Percentiles rank a stretch among this genome's conserved stretches.
These are phyloP conservation scores for Mus caroli DNA, from an alignment of 2,797 vertebrate genomes.

Conservation along the genomic window DNA sequence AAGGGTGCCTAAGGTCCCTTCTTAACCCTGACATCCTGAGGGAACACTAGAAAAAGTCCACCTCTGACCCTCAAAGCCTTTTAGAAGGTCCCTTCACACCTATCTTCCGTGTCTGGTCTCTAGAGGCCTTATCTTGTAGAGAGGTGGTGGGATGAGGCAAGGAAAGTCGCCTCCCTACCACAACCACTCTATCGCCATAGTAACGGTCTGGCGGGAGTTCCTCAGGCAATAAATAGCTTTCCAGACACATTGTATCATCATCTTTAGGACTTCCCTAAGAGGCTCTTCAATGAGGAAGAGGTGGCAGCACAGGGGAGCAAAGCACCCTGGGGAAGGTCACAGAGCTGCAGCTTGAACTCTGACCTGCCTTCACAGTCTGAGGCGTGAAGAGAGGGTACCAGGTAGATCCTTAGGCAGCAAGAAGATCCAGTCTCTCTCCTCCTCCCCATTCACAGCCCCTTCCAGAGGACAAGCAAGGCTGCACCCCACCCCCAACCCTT, in stretches of 20 bases:
- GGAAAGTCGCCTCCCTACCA: neutral
- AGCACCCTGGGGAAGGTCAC: neutral
- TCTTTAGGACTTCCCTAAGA: neutral
- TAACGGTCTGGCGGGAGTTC: accelerated
- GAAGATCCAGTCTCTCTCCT: neutral
- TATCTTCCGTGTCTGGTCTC: too few relatives aligned
- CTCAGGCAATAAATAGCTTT: accelerated
- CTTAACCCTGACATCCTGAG: neutral
- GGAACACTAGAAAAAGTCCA: neutral
- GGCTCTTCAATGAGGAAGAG: neutral
- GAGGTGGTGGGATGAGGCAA: neutral
- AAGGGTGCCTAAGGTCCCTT: neutral
- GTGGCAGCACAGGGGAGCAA: neutral
- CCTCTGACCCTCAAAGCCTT: neutral
- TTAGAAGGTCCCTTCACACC: accelerated
- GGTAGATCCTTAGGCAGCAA: neutral
- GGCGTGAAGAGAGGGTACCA: neutral
- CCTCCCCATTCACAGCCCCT: neutral
- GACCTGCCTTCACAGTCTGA: neutral
- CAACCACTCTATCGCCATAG: neutral
- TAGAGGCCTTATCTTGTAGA: neutral
- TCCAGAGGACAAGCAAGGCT: neutral
- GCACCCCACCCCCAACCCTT: too few relatives aligned
- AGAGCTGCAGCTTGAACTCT: neutral
- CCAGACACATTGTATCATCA: accelerated